These are phyloP conservation scores for Gyrodactylus salaris DNA, from an alignment of 1,140 invertebrate species.

Conservation along the genomic window DNA sequence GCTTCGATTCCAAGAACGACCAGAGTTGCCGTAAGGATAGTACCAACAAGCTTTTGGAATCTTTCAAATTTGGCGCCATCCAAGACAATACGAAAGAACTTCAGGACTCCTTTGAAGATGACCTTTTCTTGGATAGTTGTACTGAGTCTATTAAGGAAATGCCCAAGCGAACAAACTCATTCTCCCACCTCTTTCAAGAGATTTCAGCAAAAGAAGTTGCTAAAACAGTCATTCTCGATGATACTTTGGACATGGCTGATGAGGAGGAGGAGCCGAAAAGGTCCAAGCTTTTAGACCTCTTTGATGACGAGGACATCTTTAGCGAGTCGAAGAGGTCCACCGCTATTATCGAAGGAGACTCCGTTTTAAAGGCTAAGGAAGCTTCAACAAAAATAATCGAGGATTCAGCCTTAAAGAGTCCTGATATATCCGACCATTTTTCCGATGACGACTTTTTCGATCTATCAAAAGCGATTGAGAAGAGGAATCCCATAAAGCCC, in stretches of 20 bases:
- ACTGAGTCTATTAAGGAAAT: background rate
- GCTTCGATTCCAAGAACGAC: background rate
- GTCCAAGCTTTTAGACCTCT: background rate
- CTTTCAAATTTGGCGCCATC: background rate
- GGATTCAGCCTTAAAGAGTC: no score
- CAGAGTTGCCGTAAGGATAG: background rate
- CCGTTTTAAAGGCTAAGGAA: no score
- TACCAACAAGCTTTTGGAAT: background rate
- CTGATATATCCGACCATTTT: no score
- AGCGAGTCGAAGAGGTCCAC: no score
- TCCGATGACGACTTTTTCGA: no score
- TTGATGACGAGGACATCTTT: no score
- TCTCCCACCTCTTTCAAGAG: background rate
- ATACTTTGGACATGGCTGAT: no score
- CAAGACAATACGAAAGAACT: background rate
- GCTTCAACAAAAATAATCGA: no score
- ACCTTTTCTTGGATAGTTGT: no score
- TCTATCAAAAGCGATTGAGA: no score
- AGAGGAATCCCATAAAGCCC: no score
- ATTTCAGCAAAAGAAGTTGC: background rate
- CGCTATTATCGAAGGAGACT: no score
- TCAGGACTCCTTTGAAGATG: background rate
- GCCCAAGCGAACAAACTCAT: background rate
- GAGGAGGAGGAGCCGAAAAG: background rate
- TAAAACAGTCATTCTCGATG: background rate